Base-by-base conservation (phyloP, 2,113 vertebrate species). In the Parus major region DNA sequence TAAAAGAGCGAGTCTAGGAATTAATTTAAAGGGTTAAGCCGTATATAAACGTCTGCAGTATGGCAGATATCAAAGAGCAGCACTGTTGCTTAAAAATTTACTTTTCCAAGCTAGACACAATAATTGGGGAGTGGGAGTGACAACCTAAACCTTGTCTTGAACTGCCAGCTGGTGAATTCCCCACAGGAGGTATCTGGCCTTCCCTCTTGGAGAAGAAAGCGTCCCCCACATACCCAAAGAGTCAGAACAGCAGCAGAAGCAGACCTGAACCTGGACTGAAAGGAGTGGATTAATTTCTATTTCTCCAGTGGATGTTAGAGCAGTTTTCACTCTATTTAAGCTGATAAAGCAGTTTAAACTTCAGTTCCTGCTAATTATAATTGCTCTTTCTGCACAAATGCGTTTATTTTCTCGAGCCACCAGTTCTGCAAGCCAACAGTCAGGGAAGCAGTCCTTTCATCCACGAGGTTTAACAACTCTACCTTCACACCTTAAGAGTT, bases 21-120 rank as follows among this genome's bases (percentile, higher is more conserved):
- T 65, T 47, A 21, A 84, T 49, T 24, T 42, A 44, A 57, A 24
- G 12, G 83, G 55, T 91, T 92, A 79, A 93, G 35, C 75, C 28
- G 57, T 9, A 1, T 25, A 6, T 42, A 84, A 86, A 75, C 27
- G 21, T 49, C 73, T 50, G 63, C 47, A 41, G 61, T 35, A 25
- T 5, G 36, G 66, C 39, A 29, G 33, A 91, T 63, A 96, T 92
- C 66, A 89, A 89, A 92, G 73, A 96, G 76, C 59, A 82, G 85
- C 21, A 47, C 47, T 33, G 14, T 76, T 66, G 56, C 88, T 80
- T 64, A 83, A 60, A 80, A 75, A 60, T 73, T 25, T 60, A 31
- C 68, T 92, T 91, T 60, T 83, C 88, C 31, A 33, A 88, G 76
- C 49, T 59, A 71, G 87, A 84, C 84, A 33, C 68, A 88, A 81